A percentile compares a stretch with the other conserved stretches of the same genome.
These are phyloP conservation scores for Lacanobia oleracea DNA, from an alignment of 2,888 invertebrate genomes.

Conservation along the genomic window DNA sequence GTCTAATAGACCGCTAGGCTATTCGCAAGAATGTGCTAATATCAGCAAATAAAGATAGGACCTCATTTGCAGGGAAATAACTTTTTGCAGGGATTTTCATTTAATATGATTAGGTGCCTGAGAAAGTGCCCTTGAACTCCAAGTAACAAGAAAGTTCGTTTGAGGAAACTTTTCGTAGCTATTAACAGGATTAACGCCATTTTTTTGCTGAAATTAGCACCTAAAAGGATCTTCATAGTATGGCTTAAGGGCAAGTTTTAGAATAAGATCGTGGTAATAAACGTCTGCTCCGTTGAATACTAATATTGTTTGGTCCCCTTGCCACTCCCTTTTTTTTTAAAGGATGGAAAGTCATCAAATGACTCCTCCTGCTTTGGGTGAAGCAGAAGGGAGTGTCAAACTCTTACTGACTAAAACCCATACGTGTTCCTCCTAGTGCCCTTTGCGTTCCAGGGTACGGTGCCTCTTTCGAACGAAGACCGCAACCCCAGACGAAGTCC, in stretches of 20 bases:
- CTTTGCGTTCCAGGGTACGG: too few species aligned
- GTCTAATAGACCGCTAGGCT: constrained; percentile 24
- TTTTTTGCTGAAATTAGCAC: constrained; percentile 44
- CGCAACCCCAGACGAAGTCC: too few species aligned
- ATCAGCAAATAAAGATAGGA: constrained; percentile 20
- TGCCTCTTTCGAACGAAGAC: too few species aligned
- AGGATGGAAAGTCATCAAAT: too few species aligned
- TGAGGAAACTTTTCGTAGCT: constrained; percentile 39
- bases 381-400: too few species aligned
- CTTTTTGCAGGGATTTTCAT: constrained; percentile 17
- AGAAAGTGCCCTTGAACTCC: constrained; percentile 13
- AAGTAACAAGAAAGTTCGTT: constrained; percentile 35
- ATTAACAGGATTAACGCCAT: constrained; percentile 44
- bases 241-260: constrained; percentile 17
- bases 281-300: constrained; percentile 33
- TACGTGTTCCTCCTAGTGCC: too few species aligned
- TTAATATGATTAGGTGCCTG: constrained; percentile 25
- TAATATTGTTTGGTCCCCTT: constrained; percentile 26
- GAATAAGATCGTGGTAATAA: constrained; percentile 44
- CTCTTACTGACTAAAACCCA: too few species aligned
- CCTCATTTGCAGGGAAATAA: constrained; percentile 30
- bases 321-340: background rate
- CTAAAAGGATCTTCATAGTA: constrained; percentile 24
- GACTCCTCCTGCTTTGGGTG: too few species aligned
- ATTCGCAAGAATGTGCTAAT: constrained; percentile 33